Base-by-base conservation (phyloP, 2,888 invertebrate species). In the Kuschelorhynchus macadamiae region DNA sequence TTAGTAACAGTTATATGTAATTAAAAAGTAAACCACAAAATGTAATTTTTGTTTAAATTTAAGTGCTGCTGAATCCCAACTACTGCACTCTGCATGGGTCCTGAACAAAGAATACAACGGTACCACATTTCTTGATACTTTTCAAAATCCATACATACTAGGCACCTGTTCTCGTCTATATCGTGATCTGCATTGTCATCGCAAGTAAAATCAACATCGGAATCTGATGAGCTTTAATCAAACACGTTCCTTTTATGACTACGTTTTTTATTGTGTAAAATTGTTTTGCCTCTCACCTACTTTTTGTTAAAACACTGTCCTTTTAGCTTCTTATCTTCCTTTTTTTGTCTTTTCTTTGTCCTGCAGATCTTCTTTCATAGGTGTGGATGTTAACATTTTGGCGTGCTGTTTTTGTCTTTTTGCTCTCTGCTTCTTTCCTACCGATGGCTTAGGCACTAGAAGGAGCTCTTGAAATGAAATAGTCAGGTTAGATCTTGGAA, bases 301-400 rank as follows among this genome's bases (percentile, higher is more conserved):
- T 17, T 67, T 47, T 11, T 53, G 41, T 57, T 39, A 20, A n/a
- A 18, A 33, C 12, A 3, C 33, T 14, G 16, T 33, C 39, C 36
- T 17, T 60, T 68, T 55, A 42, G 11, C 33, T 56, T 67, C 62
- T 60, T 47, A 52, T 39, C 60, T 69, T 14, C 57, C 30, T 56
- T 66, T 60, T 33, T 47, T 36, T 65, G 30, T 49, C 70, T 72
- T 39, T 68, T 72, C 65, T 49, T 70, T 72, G 55, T 74, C 70
- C 49, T 56, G 21, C 18, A 70, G 62, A 30, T 57, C 33, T 8
- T 70, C 39, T 59, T 73, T 71, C 18, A 71, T 18, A 44, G 71
- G 70, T 50, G 67, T 71, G 47, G 62, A 64, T 14, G 64, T 70
- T 52, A 68, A 41, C 16, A 65, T 55, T 50, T 30, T 50, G 17